Evolutionary conservation across 2,888 invertebrate genomes (phyloP), one percentile per base, ranked within the genome.

Genomic region (Drosophila mimetica): DNA sequence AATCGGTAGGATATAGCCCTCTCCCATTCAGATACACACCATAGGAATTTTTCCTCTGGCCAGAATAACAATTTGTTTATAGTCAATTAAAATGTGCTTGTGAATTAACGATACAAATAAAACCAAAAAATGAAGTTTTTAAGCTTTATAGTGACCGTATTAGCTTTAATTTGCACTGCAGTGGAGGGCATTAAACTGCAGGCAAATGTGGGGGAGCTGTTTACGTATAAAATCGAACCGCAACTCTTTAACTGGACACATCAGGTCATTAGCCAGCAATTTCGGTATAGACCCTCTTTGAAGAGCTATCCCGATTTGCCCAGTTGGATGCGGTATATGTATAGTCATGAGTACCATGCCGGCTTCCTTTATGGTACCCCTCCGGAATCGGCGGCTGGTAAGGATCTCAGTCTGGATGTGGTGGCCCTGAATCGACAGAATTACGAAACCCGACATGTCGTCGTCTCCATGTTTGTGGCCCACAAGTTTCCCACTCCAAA

Each of bases 341-440:
- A 96, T 90, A 97, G 96, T 79, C 93, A 94, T n/a, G 93, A 94
- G 67, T 95, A 96, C 81, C 95, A 95, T 78, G 94, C 94, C 1
- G 97, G 97, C 0, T 97, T 95, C 89, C 93, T 97, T 18, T 97
- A 96, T 85, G 97, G 97, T 0, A 96, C 96, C 0, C 96, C 97
- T 1, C 96, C 97, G 0, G 93, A 93, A 53, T 92, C 93, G 36
- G 91, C 93, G 57, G 92, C 92, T 11, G 93, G 93, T 51, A 92
- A 94, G 67, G 76, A 77, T 13, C 92, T 93, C 14, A 91, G 94
- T 92, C 83, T 97, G 65, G 96, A 97, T 91, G 94, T 97, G 18
- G 94, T 97, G 22, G 96, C 95, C 0, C 89, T 96, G 44, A 96
- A 97, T 90, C 94, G 95, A 6, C 94, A 94, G 84, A 96, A 95